A percentile compares a stretch with the other conserved stretches of the same genome.
These are phyloP conservation scores for Villa cingulata DNA, from an alignment of 2,888 invertebrate species.

Conservation along the genomic window DNA sequence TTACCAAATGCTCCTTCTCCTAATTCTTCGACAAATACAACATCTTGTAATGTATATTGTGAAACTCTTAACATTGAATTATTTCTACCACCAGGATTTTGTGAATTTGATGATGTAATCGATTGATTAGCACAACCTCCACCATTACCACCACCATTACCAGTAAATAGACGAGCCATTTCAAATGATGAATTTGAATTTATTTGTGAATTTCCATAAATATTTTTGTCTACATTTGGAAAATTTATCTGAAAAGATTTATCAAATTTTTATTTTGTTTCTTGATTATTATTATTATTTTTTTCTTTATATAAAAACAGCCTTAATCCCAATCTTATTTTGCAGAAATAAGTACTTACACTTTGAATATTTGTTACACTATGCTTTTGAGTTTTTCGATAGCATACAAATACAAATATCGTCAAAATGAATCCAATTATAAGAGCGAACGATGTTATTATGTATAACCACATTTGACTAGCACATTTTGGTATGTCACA, in stretches of 20 bases:
- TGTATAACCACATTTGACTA: conserved; percentile 69
- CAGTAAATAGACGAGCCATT: conserved; percentile 62
- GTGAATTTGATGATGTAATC: conserved; percentile 37
- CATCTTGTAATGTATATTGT: conserved; percentile 74
- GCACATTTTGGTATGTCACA: conserved; percentile 86
- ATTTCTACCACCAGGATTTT: conserved; percentile 21
- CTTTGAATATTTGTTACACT: conserved; percentile 52
- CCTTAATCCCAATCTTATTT: background rate
- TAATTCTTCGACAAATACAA: conserved; percentile 76
- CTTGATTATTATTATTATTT: too few relatives aligned
- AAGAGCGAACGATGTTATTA: conserved; percentile 48
- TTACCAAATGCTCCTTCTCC: conserved; percentile 91
- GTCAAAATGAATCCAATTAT: conserved; percentile 42
- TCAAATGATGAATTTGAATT: conserved; percentile 70
- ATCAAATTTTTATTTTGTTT: background rate
- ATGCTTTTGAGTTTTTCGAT: conserved; percentile 42
- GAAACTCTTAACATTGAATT: conserved; percentile 47
- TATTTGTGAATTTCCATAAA: conserved; percentile 63
- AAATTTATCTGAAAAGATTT: conserved; percentile 41
- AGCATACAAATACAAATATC: conserved; percentile 48
- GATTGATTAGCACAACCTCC: conserved; percentile 32
- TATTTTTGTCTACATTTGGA: conserved; percentile 63
- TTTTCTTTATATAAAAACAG: background rate
- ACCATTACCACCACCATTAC: too few relatives aligned
- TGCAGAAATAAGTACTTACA: conserved; percentile 25